phyloP scores from a whole-genome alignment of 2,797 vertebrate genomes.

The Falco naumanni region DNA sequence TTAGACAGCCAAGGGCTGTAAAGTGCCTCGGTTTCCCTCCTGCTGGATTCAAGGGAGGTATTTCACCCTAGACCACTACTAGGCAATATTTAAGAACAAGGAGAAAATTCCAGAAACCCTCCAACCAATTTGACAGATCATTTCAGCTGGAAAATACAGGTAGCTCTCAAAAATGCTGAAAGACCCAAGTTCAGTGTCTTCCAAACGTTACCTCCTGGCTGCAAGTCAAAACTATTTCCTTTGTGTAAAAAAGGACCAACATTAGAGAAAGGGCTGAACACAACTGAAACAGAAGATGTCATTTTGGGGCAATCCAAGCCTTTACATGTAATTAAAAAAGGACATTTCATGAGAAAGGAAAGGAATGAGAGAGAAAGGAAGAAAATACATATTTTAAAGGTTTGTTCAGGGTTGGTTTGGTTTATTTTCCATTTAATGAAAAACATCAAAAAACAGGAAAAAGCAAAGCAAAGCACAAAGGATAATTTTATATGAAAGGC shows the following conservation, averaged over 20 bases:
- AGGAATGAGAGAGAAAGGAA: background rate
- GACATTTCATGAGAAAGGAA: background rate
- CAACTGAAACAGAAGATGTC: background rate
- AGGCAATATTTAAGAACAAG: background rate
- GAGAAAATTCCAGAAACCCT: background rate
- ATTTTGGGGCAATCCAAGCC: no score
- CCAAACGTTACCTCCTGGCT: background rate
- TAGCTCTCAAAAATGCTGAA: constrained; percentile 5
- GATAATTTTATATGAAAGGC: background rate
- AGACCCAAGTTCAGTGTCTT: background rate
- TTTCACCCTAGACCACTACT: background rate
- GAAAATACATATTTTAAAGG: background rate
- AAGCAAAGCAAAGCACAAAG: background rate
- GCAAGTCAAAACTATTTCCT: background rate
- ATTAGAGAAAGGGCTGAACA: background rate
- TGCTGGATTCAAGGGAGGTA: background rate
- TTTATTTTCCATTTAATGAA: background rate
- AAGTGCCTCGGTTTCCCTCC: background rate
- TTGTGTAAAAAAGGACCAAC: background rate
- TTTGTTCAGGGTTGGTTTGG: no score
- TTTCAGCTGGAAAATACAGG: constrained; percentile 17
- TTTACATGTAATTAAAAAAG: no score
- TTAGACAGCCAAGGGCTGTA: background rate
- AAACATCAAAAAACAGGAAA: background rate
- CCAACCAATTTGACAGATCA: background rate